Evolutionary conservation across 2,888 invertebrate genomes (phyloP), one percentile per base, ranked within the genome.

Genomic region (Microdon myrmicae): DNA sequence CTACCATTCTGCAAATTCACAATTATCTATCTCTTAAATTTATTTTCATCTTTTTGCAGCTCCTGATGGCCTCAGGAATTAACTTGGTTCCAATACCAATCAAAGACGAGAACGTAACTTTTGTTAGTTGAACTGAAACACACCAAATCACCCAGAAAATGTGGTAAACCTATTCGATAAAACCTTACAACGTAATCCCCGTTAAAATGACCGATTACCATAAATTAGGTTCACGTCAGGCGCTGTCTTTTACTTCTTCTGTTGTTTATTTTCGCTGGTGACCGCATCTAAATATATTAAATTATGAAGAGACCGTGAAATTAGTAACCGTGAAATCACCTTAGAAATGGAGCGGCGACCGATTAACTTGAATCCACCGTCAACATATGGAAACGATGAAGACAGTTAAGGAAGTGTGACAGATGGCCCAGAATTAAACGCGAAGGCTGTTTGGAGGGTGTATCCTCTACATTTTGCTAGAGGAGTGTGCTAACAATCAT

Each of bases 191-290:
- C 14, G 39, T 49, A 41, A 56, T 56, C 45, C n/a, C 56, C 41
- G 61, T 64, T 64, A 56, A 64, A 51, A 56, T 51, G 41, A 56
- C 45, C 61, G 56, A 64, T 64, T 64, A 64, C 35, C 61, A 64
- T 64, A 64, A 39, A 45, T 51, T 49, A 47, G 41, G n/a, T n/a
- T n/a, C n/a, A n/a, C 56, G 47, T 23, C 32, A 29, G 8, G 34
- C 20, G 22, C n/a, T n/a, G n/a, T n/a, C n/a, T n/a, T n/a, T n/a
- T 13, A 19, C 19, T 29, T 10, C 5, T 41, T 8, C n/a, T 28
- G 38, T 31, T 10, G 37, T 14, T 22, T 34, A 3, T 12, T 32
- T 39, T n/a, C 1, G 6, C n/a, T n/a, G n/a, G n/a, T n/a, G n/a
- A n/a, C n/a, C n/a, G 13, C 39, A 10, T 45, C 29, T 55, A 49